Base-by-base conservation (phyloP, 2,113 vertebrate genomes). In the Tylochromis polylepis region DNA sequence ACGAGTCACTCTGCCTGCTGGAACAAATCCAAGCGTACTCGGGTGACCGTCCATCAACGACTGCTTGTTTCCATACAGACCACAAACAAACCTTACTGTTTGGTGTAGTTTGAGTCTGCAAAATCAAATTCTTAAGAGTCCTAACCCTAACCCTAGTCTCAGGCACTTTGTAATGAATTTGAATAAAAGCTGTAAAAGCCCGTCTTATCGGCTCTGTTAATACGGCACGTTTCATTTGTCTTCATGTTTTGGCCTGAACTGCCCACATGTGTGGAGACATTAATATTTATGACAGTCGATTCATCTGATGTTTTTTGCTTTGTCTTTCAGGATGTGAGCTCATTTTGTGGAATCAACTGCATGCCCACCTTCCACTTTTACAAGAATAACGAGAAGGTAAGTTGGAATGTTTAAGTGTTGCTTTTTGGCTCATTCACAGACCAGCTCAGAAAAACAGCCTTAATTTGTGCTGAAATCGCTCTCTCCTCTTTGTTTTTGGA, bases 321-420 rank as follows among this genome's bases (percentile, higher is more conserved):
- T 22, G 16, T 79, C 79, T 79, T 84, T 27, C 82, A 99, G 98
- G 98, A 99, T 0, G 93, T 99, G 22, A 95, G 97, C 81, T 0
- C 60, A 3, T 5, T 72, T 0, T 99, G 97, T 7, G 84, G 88
- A 0, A 96, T 99, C 70, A 96, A 56, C 2, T 97, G 97, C 92
- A 99, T 99, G 98, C 99, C 99, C 43, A 99, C 98, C 1, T 99
- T 99, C 95, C 95, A 97, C 0, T 99, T 98, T 95, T 98, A 96
- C 94, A 98, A 96, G 93, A 95, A 95, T 0, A 96, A 94, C 36
- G 0, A 91, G 8, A 97, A 95, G 97, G 98, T 99, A 95, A 58
- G 60, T 60, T 2, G 2, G 15, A 29, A 6, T 11, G 41, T 49
- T 20, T 27, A 51, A 49, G 43, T 3, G 15, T 75, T 49, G 16